Conservation (phyloP, 2,113 vertebrate species). For the Martes martes region DNA sequence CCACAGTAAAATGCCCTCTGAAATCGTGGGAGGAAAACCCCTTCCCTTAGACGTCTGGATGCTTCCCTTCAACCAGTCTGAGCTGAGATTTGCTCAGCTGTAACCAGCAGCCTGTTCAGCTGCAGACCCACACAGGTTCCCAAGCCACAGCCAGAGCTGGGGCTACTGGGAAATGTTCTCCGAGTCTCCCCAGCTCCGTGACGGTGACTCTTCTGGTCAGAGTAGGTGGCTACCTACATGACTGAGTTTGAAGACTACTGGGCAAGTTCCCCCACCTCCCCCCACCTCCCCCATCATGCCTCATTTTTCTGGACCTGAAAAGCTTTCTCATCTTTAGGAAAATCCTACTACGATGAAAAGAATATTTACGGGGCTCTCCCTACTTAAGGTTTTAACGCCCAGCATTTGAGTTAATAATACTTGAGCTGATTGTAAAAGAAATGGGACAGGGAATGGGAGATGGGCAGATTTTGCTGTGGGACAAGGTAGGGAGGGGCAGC, state of each 20-base stretch:
- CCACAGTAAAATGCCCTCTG: background rate
- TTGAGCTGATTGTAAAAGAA: background rate
- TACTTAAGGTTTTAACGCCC: background rate
- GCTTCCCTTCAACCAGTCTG: background rate
- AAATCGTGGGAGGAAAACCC: background rate
- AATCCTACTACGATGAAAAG: background rate
- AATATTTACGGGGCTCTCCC: background rate
- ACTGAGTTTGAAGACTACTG: background rate
- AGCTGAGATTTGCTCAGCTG: background rate
- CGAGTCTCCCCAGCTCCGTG: background rate
- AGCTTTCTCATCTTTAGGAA: background rate
- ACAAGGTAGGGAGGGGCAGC: background rate
- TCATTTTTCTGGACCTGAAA: background rate
- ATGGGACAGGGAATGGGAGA: background rate
- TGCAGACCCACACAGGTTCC: background rate
- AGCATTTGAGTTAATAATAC: background rate
- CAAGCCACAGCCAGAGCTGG: background rate
- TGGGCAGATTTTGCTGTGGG: background rate
- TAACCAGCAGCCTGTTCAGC: background rate
- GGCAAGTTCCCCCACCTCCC: background rate
- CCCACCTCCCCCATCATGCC: background rate
- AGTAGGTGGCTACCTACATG: background rate
- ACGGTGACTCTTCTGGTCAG: background rate
- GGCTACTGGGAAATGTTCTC: background rate
- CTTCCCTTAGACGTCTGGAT: background rate